phyloP scores from a whole-genome alignment of 2,113 vertebrate species.

The Ictidomys tridecemlineatus region DNA sequence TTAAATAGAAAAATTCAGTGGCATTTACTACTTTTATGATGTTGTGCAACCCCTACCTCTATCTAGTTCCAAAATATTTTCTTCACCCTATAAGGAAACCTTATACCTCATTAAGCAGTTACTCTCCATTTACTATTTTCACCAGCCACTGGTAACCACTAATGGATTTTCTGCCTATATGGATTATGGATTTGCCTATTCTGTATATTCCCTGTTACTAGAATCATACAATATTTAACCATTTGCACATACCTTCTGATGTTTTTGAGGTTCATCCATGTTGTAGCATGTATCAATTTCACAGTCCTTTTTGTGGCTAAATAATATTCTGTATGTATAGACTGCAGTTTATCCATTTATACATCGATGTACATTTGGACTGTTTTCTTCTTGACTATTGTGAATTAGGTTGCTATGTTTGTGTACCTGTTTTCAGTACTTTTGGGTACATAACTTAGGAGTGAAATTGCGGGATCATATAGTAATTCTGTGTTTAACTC shows the following conservation, averaged over 20 bases:
- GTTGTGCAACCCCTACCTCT: too few relatives aligned
- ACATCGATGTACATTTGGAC: not conserved
- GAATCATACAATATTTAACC: not conserved
- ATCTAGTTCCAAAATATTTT: not conserved
- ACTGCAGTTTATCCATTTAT: not conserved
- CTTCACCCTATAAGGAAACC: not conserved
- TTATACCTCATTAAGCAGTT: not conserved
- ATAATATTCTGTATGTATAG: not conserved
- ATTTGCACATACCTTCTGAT: not conserved
- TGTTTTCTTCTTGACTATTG: not conserved
- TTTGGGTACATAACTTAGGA: not conserved
- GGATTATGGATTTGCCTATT: not conserved
- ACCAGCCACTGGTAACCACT: not conserved
- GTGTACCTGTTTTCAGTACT: not conserved
- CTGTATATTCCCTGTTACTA: not conserved
- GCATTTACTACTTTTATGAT: not conserved
- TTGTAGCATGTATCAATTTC: not conserved
- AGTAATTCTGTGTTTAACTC: not conserved
- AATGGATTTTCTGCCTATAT: not conserved
- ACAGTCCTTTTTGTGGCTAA: not conserved
- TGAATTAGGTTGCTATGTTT: not conserved
- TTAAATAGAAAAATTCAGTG: not conserved
- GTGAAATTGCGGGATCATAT: not conserved
- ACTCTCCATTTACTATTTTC: not conserved
- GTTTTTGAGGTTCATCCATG: not conserved